phyloP scores from a whole-genome alignment of 2,888 invertebrate species.

The Diaprepes abbreviatus region DNA sequence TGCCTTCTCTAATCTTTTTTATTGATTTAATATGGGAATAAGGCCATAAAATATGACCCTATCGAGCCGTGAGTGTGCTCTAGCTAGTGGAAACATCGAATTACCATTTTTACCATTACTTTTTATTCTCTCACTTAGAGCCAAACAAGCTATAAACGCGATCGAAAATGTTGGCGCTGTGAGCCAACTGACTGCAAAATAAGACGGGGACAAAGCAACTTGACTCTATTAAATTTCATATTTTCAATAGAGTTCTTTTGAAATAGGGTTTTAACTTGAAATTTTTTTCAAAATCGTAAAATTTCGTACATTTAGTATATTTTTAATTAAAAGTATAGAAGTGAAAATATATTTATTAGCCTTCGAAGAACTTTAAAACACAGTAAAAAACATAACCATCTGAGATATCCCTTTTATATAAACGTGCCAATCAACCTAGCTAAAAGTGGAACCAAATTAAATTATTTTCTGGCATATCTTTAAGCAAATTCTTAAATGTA shows the following conservation, averaged over 20 bases:
- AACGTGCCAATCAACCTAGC: no score
- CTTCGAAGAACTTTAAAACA: no score
- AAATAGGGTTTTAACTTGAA: not conserved
- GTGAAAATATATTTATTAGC: no score
- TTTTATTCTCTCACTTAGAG: conserved; percentile 35
- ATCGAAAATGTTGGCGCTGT: conserved; percentile 19
- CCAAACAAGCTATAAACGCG: conserved; percentile 32
- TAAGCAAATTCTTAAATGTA: no score
- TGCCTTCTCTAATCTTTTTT: conserved; percentile 17
- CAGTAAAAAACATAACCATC: no score
- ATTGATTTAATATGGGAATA: conserved; percentile 16
- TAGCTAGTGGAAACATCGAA: conserved; percentile 34
- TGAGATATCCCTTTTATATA: no score
- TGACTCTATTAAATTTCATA: conserved; percentile 13
- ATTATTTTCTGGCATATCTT: no score
- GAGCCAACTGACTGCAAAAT: conserved; percentile 16
- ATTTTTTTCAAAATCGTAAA: no score
- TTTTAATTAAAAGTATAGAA: no score
- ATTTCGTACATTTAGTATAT: no score
- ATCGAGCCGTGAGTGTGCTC: conserved; percentile 30
- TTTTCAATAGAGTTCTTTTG: conserved; percentile 5
- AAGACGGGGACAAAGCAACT: conserved; percentile 1
- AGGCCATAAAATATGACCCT: conserved; percentile 32
- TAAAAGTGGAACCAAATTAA: no score
- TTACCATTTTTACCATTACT: conserved; percentile 36